Base-by-base conservation (phyloP, 2,888 invertebrate genomes). In the Leptinotarsa haldemani region DNA sequence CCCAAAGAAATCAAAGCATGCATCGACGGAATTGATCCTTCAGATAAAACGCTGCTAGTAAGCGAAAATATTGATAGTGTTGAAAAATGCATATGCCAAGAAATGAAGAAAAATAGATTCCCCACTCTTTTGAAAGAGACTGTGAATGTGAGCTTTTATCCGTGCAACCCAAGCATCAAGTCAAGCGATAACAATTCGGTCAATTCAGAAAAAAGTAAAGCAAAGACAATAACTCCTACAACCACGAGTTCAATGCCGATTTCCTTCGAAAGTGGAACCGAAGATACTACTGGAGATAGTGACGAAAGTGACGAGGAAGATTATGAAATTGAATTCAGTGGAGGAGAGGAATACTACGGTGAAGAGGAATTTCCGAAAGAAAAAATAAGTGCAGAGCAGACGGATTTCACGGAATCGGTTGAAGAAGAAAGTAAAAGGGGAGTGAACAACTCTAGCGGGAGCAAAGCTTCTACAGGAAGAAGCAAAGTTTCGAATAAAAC, bases 131-230 rank as follows among this genome's bases (percentile, higher is more conserved):
- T 74, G 4, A 58, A 73, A 7, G 76, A 82, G 71, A 80, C 78
- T 5, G 78, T 79, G 5, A 78, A 80, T 53, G 76, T 80, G 25
- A 77, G 74, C 25, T 81, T 77, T 46, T 79, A 78, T 65, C 77
- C 78, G 3, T 74, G 77, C 18, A 15, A 15, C 3, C 61, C 68
- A 3, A 77, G 74, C 69, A 70, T 61, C 2, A 73, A 71, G 47
- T 78, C 77, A 12, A 78, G 77, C 22, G 30, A 70, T n/a, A 71
- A 70, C 40, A 68, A 61, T 16, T 77, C 77, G 1, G 65, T 70
- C 7, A 65, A 22, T 4, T 74, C 75, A 12, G 70, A 71, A 15
- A 74, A 56, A 22, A 47, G 61, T 22, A 68, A 72, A 69, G 47
- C 18, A 56, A 56, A 47, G 5, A 18, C 56, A 4, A 47, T 13